Evolutionary conservation across 2,113 vertebrate genomes (phyloP).

Genomic region (Theristicus caerulescens): DNA sequence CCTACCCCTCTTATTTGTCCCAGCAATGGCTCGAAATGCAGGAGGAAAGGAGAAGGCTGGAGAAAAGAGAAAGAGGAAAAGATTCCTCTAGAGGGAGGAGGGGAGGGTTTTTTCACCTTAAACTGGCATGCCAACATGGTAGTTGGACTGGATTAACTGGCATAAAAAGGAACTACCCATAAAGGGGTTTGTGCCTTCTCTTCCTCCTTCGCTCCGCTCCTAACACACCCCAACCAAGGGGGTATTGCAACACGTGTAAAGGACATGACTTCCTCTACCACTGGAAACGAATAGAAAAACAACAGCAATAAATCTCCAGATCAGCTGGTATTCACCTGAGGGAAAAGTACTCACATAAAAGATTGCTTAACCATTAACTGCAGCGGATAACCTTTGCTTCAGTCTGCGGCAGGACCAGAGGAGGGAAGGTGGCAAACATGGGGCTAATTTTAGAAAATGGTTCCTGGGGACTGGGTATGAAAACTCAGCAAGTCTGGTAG

Average conservation of each 20-base stretch:
- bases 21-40: not conserved
- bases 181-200: not conserved
- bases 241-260: not conserved
- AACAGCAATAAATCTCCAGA: not conserved
- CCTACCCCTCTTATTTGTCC: not conserved
- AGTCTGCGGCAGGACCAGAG: not conserved
- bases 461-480: not conserved
- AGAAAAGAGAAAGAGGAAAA: not conserved
- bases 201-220: not conserved
- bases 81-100: not conserved
- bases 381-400: slow-evolving; percentile 42
- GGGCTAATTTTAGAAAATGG: not conserved
- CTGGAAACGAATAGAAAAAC: not conserved
- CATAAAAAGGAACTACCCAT: not conserved
- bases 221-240: not conserved
- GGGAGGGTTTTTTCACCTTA: not conserved
- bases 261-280: not conserved
- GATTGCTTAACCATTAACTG: slow-evolving; percentile 53
- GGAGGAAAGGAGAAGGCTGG: not conserved
- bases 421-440: not conserved
- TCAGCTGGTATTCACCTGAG: slow-evolving; percentile 9
- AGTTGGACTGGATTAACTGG: not conserved
- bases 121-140: not conserved
- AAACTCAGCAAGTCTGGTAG: not conserved
- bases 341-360: slow-evolving; percentile 11